Percentiles rank a stretch among this genome's conserved stretches.
Evolutionary conservation across 2,797 vertebrate species (phyloP).

Genomic region (Apogon talboti): DNA sequence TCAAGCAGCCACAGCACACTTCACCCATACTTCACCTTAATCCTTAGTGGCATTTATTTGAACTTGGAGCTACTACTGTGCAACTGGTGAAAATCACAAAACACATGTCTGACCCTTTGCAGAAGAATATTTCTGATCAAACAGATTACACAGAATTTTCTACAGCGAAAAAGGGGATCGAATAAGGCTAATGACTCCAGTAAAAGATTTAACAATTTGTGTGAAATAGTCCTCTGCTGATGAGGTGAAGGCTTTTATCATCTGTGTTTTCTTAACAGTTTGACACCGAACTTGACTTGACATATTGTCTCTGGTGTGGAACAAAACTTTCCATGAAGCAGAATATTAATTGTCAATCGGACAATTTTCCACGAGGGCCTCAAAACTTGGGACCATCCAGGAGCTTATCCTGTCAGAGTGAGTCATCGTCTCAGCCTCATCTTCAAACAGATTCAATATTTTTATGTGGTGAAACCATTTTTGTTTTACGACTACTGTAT

Average conservation of each 20-base stretch:
- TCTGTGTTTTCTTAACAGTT: conserved; percentile 1
- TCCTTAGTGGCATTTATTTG: conserved; percentile 21
- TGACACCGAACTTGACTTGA: conserved; percentile 36
- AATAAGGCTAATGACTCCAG: not conserved
- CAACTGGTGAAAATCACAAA: conserved; percentile 35
- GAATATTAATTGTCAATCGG: conserved; percentile 54
- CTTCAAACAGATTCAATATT: conserved; percentile 38
- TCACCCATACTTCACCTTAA: conserved; percentile 11
- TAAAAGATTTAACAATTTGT: conserved; percentile 5
- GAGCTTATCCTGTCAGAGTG: conserved; percentile 59
- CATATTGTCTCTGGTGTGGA: conserved; percentile 38
- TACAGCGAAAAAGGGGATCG: not conserved
- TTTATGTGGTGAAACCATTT: conserved; percentile 40
- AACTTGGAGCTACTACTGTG: conserved; percentile 28
- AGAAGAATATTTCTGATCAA: conserved; percentile 6
- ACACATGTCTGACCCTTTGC: conserved; percentile 15
- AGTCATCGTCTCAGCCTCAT: conserved; percentile 48
- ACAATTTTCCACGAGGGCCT: conserved; percentile 55
- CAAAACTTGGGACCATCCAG: conserved; percentile 29
- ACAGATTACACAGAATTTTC: not conserved
- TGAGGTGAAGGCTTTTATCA: conserved; percentile 20
- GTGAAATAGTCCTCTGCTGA: not conserved
- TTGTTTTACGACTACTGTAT: conserved; percentile 46
- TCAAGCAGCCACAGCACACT: conserved; percentile 13
- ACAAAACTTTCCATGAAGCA: conserved; percentile 49